Evolutionary conservation across 2,888 invertebrate species (phyloP).

Genomic region (Machimus rusticus): DNA sequence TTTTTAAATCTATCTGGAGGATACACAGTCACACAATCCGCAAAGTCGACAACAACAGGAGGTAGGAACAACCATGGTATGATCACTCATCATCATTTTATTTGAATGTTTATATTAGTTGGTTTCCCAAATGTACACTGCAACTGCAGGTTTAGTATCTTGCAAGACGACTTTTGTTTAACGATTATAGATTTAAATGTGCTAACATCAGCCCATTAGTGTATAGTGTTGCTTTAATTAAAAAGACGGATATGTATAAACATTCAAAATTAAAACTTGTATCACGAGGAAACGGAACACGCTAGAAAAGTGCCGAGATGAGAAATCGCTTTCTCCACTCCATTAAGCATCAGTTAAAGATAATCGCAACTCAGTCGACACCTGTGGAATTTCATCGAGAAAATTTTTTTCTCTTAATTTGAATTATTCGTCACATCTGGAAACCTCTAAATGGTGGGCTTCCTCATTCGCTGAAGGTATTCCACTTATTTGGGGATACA

Average conservation of each 20-base stretch:
- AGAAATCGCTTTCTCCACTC: constrained; percentile 37
- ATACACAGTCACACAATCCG: constrained; percentile 55
- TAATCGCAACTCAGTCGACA: neutral
- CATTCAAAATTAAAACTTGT: constrained; percentile 28
- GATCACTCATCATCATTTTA: neutral
- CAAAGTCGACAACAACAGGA: constrained; percentile 53
- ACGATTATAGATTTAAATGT: neutral
- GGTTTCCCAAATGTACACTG: neutral
- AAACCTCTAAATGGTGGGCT: neutral
- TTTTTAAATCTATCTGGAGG: constrained; percentile 58
- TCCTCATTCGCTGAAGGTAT: neutral
- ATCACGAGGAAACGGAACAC: neutral
- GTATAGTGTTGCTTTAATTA: neutral
- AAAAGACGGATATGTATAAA: constrained; percentile 15
- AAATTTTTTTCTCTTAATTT: constrained; percentile 12
- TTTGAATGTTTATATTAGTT: constrained; percentile 30
- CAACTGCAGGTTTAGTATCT: neutral
- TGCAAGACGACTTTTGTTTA: neutral
- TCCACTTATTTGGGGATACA: neutral
- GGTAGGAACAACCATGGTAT: constrained; percentile 53
- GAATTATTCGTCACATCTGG: constrained; percentile 5
- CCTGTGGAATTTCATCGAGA: neutral
- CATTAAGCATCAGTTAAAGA: neutral
- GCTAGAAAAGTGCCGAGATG: constrained; percentile 19
- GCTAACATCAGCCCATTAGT: neutral